Evolutionary conservation across 2,888 invertebrate species (phyloP), one percentile per base, ranked within the genome.

Genomic region (Epirrita christyi): DNA sequence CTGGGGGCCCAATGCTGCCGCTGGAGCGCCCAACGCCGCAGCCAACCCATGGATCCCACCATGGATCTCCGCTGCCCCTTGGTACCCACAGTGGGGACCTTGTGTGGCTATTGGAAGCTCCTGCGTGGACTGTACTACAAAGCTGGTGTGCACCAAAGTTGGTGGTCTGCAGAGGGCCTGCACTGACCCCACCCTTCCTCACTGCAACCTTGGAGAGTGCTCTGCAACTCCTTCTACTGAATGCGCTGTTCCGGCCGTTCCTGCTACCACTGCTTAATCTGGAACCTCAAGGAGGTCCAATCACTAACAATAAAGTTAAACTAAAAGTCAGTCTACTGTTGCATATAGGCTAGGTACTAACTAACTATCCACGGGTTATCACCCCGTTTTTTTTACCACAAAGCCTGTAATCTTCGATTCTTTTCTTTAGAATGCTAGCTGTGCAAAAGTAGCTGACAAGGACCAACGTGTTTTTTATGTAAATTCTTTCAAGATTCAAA

Each of bases 181-280:
- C 68, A 66, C 73, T 1, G 92, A 91, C 68, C 90, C 91, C 0
- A 76, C 83, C 0, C 64, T 84, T 13, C 92, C 92, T 0, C 80
- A 86, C 71, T 92, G 92, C 76, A 90, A 89, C 72, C 76, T 85
- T 8, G 92, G 92, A n/a, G 78, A 79, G 55, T 92, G 92, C 72
- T 90, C 92, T 0, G 90, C 88, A 6, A 89, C 90, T 0, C 88
- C 92, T 0, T 59, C 87, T 0, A 81, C 66, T 0, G 86, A 79
- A 52, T 92, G 92, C 54, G 81, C 80, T 0, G 50, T 43, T 0
- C 75, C 81, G 0, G 61, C 68, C 1, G 68, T 37, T 0, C 71
- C 73, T 4, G 67, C 64, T 42, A 44, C 58, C 34, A 61, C 64
- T 14, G 66, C 50, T 37, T 67, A 63, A 56, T n/a, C 28, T 29